Conservation (phyloP, 2,113 vertebrate genomes). For the Butorides virescens region DNA sequence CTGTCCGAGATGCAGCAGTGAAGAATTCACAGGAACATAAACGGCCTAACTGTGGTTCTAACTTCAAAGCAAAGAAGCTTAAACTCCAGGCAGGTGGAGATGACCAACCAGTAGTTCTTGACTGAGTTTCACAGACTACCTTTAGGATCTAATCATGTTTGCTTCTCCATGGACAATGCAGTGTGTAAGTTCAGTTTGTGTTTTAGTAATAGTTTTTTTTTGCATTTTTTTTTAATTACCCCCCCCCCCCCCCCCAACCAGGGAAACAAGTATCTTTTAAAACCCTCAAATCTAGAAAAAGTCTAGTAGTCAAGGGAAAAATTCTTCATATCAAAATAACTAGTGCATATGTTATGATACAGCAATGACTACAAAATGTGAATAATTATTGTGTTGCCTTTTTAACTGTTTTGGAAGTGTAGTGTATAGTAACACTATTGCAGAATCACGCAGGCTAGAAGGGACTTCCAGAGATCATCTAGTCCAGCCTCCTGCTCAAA, state of each 20-base stretch:
- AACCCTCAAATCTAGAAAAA: background rate
- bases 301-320: background rate
- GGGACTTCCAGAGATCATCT: background rate
- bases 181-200: background rate
- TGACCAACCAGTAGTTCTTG: constrained; percentile 33
- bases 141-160: background rate
- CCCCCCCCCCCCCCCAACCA: too few relatives aligned
- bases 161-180: background rate
- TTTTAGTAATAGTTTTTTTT: background rate
- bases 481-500: background rate
- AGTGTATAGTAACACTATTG: background rate
- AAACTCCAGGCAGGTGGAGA: constrained; percentile 42
- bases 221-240: background rate
- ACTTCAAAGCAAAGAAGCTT: constrained; percentile 61
- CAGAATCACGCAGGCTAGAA: background rate
- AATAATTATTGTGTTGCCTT: background rate
- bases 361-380: background rate
- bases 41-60: constrained; percentile 57
- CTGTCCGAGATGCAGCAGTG: background rate
- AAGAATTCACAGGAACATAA: constrained; percentile 72
- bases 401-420: background rate
- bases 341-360: background rate
- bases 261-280: background rate
- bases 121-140: background rate
- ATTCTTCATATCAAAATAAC: background rate